phyloP scores from a whole-genome alignment of 64 coral and sea anemone genomes.

The Trachythela sp. region DNA sequence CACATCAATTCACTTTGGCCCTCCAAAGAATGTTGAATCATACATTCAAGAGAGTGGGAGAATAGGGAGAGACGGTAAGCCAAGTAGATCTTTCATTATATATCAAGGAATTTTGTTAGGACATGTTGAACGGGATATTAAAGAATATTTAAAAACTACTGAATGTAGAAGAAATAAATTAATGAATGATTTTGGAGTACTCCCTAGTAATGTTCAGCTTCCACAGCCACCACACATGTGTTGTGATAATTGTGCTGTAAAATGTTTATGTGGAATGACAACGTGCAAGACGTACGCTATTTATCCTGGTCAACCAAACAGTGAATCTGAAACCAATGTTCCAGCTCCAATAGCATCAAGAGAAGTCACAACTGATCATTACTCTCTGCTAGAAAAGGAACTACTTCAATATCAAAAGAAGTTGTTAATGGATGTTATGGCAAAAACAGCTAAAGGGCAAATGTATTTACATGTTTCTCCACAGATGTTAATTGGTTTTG shows the following conservation, averaged over 20 bases:
- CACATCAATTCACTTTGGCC: slow-evolving; percentile 59
- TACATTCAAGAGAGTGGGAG: too few species aligned
- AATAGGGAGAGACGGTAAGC: too few species aligned
- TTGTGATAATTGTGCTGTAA: slow-evolving; percentile 62
- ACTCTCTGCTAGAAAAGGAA: background rate
- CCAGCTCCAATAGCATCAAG: background rate
- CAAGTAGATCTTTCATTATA: too few species aligned
- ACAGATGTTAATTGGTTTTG: slow-evolving; percentile 28
- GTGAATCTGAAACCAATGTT: background rate
- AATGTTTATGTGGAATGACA: slow-evolving; percentile 43
- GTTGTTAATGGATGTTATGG: slow-evolving; percentile 43
- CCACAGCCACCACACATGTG: slow-evolving; percentile 31
- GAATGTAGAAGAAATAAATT: slow-evolving; percentile 47
- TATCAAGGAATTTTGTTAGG: too few species aligned
- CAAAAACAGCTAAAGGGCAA: slow-evolving; percentile 27
- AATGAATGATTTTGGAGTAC: slow-evolving; percentile 45
- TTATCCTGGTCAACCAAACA: background rate
- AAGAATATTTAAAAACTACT: slow-evolving; percentile 43
- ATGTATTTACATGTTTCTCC: too few species aligned
- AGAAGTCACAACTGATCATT: slow-evolving; percentile 29
- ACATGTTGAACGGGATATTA: slow-evolving; percentile 55
- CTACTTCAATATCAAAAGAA: slow-evolving; percentile 43
- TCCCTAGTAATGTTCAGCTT: background rate
- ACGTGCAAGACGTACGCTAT: slow-evolving; percentile 19
- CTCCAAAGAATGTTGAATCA: slow-evolving; percentile 46